Conservation (phyloP, 2,888 invertebrate genomes). For the Allophyes oxyacanthae region DNA sequence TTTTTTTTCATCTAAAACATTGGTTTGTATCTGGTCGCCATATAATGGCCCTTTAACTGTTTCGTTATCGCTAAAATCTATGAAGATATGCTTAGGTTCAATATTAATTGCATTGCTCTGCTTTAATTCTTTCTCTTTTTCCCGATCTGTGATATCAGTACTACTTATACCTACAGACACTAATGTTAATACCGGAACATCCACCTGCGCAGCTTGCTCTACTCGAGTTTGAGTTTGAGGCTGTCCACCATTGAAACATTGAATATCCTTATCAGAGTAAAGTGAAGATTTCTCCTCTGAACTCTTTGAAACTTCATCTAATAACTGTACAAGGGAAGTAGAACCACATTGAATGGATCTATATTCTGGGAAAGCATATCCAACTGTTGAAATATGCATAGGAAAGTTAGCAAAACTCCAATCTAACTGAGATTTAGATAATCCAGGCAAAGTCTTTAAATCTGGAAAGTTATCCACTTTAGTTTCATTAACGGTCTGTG, state of each 20-base stretch:
- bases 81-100: slow-evolving; percentile 6
- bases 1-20: slow-evolving; percentile 12
- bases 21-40: background rate
- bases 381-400: slow-evolving; percentile 76
- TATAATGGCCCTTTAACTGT: background rate
- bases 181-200: slow-evolving; percentile 10
- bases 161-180: slow-evolving; percentile 26
- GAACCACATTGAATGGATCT: slow-evolving; percentile 36
- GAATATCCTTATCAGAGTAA: slow-evolving; percentile 50
- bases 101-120: background rate
- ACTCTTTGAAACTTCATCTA: slow-evolving; percentile 29
- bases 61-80: slow-evolving; percentile 22
- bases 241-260: slow-evolving; percentile 50
- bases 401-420: slow-evolving; percentile 70
- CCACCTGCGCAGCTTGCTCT: slow-evolving; percentile 35
- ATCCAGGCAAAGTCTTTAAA: slow-evolving; percentile 57
- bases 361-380: slow-evolving; percentile 70
- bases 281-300: background rate
- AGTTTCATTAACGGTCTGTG: slow-evolving; percentile 58
- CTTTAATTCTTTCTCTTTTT: slow-evolving; percentile 4
- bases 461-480: slow-evolving; percentile 57
- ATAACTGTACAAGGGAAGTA: slow-evolving; percentile 36
- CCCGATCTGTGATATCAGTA: slow-evolving; percentile 1
- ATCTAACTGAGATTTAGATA: slow-evolving; percentile 66
- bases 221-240: slow-evolving; percentile 7